phyloP scores from a whole-genome alignment of 2,797 vertebrate species.

The Poecilia gillii region DNA sequence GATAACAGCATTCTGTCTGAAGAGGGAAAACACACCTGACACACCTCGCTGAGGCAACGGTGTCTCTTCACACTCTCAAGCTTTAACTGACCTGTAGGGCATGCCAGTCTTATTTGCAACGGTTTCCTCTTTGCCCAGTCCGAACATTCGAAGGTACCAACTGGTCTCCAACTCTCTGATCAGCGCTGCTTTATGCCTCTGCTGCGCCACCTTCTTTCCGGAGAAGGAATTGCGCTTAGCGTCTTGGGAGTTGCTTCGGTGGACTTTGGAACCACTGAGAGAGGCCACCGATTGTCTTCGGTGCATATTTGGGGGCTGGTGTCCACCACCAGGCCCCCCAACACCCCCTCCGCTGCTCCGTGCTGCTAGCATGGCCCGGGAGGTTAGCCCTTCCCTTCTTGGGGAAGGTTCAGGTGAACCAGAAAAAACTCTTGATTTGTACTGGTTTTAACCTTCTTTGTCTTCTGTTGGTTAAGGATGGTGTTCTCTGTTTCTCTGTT shows the following conservation, averaged over 20 bases:
- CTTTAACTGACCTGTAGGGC: conserved; percentile 90
- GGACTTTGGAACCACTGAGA: conserved; percentile 68
- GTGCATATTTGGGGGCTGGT: conserved; percentile 78
- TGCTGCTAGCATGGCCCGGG: conserved; percentile 86
- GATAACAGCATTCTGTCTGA: conserved; percentile 13
- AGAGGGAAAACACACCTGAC: conserved; percentile 18
- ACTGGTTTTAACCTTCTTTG: background rate
- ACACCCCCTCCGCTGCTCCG: conserved; percentile 80
- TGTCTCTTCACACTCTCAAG: conserved; percentile 7
- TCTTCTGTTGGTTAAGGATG: background rate
- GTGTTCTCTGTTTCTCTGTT: conserved; percentile 24
- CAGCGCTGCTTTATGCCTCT: conserved; percentile 80
- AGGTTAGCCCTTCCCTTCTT: conserved; percentile 47
- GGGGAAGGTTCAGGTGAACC: conserved; percentile 43
- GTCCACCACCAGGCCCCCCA: conserved; percentile 65
- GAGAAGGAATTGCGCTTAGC: conserved; percentile 68
- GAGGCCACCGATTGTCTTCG: conserved; percentile 86
- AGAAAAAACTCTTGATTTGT: conserved; percentile 20
- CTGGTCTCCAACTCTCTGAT: conserved; percentile 91
- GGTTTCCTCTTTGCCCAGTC: conserved; percentile 86
- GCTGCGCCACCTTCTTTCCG: conserved; percentile 73
- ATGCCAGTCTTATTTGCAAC: conserved; percentile 88
- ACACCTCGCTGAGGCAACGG: background rate
- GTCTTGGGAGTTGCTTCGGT: conserved; percentile 81
- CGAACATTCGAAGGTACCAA: conserved; percentile 91